Conservation (phyloP, 1,140 invertebrate species). For the Heliconius hewitsoni region DNA sequence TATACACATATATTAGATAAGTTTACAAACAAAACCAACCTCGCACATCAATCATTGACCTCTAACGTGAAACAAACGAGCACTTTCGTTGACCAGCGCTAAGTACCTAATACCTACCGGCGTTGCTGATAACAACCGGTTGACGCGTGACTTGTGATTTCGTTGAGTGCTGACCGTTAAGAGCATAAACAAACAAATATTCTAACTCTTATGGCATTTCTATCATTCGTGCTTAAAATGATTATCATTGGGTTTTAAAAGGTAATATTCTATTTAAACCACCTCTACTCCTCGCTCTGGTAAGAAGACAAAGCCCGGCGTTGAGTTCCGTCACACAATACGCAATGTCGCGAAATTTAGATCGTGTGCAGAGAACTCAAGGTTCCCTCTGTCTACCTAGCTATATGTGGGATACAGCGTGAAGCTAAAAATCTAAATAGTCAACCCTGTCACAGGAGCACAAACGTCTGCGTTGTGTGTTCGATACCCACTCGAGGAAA, state of each 20-base stretch:
- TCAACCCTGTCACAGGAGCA: too few relatives aligned
- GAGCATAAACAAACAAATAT: neutral
- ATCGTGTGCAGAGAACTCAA: too few relatives aligned
- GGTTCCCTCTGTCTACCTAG: too few relatives aligned
- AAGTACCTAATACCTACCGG: neutral
- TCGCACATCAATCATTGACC: constrained; percentile 11
- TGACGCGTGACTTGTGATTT: constrained; percentile 5
- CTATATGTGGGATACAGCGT: too few relatives aligned
- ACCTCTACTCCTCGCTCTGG: too few relatives aligned
- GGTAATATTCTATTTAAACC: neutral
- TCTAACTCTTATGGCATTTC: neutral
- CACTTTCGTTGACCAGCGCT: neutral
- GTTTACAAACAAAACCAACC: neutral
- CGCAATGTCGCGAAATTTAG: too few relatives aligned
- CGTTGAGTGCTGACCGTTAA: neutral
- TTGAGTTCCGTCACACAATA: too few relatives aligned
- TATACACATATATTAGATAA: neutral
- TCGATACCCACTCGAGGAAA: too few relatives aligned
- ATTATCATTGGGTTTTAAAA: neutral
- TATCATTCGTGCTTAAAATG: too few relatives aligned
- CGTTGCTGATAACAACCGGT: neutral
- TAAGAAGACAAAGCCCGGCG: too few relatives aligned
- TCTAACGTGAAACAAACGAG: constrained; percentile 10
- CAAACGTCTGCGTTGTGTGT: too few relatives aligned
- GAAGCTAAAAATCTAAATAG: too few relatives aligned